Evolutionary conservation across 2,113 vertebrate genomes (phyloP).

Genomic region (Upupa epops): DNA sequence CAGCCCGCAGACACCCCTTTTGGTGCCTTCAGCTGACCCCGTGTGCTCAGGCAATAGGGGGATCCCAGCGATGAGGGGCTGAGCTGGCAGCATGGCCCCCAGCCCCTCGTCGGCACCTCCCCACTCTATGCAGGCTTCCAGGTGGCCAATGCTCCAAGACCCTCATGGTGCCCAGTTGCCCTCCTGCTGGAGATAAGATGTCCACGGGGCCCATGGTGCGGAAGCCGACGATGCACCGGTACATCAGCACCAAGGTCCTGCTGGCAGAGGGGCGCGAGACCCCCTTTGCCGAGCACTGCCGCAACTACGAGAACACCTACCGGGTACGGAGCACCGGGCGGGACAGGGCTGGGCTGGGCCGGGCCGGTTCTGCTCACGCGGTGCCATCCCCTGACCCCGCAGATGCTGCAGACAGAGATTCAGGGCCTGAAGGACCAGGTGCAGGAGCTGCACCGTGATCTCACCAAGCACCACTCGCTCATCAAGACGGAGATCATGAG

Average conservation of each 20-base stretch:
- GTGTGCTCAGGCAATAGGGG: fast-evolving
- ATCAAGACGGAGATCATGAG: constrained; percentile 89
- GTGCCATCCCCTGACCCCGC: fast-evolving
- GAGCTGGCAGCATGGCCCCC: fast-evolving
- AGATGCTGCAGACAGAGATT: constrained; percentile 86
- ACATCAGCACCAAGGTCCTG: constrained; percentile 91
- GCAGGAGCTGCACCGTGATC: constrained; percentile 90
- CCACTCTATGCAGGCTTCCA: constrained; percentile 29
- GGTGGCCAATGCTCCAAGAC: constrained; percentile 68
- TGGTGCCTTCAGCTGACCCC: background rate
- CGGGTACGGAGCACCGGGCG: constrained; percentile 64
- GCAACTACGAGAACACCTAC: constrained; percentile 85
- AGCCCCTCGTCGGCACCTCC: background rate
- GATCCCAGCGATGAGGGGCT: background rate
- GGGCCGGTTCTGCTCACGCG: fast-evolving
- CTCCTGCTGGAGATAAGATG: constrained; percentile 78
- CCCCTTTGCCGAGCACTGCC: constrained; percentile 87
- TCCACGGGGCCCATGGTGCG: constrained; percentile 73
- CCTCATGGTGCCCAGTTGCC: constrained; percentile 76
- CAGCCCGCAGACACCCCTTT: background rate
- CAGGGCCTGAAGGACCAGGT: constrained; percentile 93
- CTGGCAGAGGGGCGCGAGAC: constrained; percentile 85
- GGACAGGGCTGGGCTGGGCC: fast-evolving
- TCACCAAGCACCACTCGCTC: constrained; percentile 93
- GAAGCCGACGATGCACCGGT: constrained; percentile 83